Conservation (phyloP, 2,797 vertebrate species). For the Danio jaintianensis region DNA sequence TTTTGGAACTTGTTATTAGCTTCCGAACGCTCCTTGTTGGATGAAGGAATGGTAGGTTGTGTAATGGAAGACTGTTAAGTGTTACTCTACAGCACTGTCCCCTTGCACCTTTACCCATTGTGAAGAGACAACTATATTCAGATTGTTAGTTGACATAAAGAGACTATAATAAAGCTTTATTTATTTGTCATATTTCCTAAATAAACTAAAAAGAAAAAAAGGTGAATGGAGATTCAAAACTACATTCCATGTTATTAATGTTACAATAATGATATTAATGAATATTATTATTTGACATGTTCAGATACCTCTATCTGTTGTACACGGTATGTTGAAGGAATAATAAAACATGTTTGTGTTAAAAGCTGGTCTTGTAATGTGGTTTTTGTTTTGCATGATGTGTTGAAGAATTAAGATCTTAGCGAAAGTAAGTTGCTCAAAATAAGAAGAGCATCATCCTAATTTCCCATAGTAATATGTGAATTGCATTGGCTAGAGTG, state of each 20-base stretch:
- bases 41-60: constrained; percentile 1
- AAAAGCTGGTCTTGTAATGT: constrained; percentile 56
- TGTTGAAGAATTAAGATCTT: neutral
- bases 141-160: constrained; percentile 74
- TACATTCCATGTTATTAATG: constrained; percentile 82
- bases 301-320: constrained; percentile 77
- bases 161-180: constrained; percentile 81
- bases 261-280: constrained; percentile 79
- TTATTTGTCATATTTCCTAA: constrained; percentile 81
- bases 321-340: constrained; percentile 71
- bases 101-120: constrained; percentile 61
- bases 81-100: constrained; percentile 31
- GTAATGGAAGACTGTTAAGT: constrained; percentile 33
- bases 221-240: constrained; percentile 68
- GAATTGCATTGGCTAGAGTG: neutral
- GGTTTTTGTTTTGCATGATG: neutral
- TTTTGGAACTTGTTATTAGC: constrained; percentile 30
- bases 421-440: too few species aligned
- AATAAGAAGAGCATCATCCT: neutral
- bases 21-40: neutral
- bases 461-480: neutral
- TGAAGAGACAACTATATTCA: constrained; percentile 75
- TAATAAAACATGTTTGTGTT: constrained; percentile 78
- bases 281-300: constrained; percentile 80
- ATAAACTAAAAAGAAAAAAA: constrained; percentile 69